Percentiles rank a stretch among this genome's conserved stretches.
Conservation (phyloP, 2,797 vertebrate species). For the Prunella strophiata region DNA sequence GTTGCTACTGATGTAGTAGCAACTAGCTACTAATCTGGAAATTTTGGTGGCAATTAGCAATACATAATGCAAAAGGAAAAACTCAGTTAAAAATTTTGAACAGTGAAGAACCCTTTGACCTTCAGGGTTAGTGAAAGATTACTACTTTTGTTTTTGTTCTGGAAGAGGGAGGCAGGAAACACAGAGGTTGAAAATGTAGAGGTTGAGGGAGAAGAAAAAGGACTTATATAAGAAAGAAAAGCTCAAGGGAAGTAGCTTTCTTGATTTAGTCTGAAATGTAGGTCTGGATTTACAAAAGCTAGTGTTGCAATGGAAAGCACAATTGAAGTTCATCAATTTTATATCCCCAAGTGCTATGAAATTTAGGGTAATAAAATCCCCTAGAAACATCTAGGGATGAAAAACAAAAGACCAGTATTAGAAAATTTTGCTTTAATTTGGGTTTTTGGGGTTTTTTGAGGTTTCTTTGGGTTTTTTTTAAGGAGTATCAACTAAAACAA, state of each 20-base stretch:
- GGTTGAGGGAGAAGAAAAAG: neutral
- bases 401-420: neutral
- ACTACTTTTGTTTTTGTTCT: neutral
- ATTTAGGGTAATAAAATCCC: neutral
- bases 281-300: neutral
- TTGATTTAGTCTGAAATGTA: constrained; percentile 16
- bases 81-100: neutral
- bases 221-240: neutral
- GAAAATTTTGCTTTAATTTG: neutral
- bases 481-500: neutral
- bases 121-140: neutral
- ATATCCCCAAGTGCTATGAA: neutral
- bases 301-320: neutral
- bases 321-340: neutral
- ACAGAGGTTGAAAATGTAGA: neutral
- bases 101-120: neutral
- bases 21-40: neutral
- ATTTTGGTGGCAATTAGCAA: neutral
- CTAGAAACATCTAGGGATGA: neutral
- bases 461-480: neutral
- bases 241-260: neutral
- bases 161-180: neutral
- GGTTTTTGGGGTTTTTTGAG: neutral
- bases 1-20: neutral
- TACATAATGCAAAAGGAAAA: neutral